phyloP scores from a whole-genome alignment of 2,113 vertebrate species.

The Hipposideros armiger region DNA sequence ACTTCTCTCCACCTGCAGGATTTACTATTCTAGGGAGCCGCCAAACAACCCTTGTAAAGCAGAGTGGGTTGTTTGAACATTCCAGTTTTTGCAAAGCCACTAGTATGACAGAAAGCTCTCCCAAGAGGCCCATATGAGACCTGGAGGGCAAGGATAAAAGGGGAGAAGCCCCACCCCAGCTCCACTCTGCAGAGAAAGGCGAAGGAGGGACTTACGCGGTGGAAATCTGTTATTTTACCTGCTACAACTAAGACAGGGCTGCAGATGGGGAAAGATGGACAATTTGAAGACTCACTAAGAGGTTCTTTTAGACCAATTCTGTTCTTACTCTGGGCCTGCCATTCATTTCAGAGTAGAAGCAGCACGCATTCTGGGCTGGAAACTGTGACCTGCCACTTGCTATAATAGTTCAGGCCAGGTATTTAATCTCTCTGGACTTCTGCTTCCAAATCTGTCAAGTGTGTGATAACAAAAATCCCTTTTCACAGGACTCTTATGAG shows the following conservation, averaged over 20 bases:
- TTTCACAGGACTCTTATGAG: not conserved
- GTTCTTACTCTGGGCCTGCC: not conserved
- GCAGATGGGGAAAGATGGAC: not conserved
- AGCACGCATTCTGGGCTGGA: not conserved
- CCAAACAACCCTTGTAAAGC: slow-evolving; percentile 57
- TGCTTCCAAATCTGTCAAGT: not conserved
- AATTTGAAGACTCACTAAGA: slow-evolving; percentile 35
- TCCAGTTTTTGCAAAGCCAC: slow-evolving; percentile 75
- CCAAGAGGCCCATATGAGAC: slow-evolving; percentile 46
- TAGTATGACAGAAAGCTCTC: slow-evolving; percentile 62
- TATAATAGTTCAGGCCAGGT: not conserved
- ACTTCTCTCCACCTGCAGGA: slow-evolving; percentile 35
- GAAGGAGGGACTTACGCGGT: not conserved
- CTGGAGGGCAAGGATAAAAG: slow-evolving; percentile 62
- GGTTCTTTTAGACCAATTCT: slow-evolving; percentile 32
- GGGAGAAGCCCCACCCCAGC: not conserved
- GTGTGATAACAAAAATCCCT: not conserved
- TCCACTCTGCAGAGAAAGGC: slow-evolving; percentile 11
- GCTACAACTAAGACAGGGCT: not conserved
- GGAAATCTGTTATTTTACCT: slow-evolving; percentile 32
- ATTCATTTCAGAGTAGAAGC: not conserved
- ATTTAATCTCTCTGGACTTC: not conserved
- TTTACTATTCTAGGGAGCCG: slow-evolving; percentile 57
- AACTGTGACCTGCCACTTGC: not conserved
- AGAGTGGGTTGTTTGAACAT: slow-evolving; percentile 49